Conservation (phyloP, 2,113 vertebrate species). For the Carassius auratus region DNA sequence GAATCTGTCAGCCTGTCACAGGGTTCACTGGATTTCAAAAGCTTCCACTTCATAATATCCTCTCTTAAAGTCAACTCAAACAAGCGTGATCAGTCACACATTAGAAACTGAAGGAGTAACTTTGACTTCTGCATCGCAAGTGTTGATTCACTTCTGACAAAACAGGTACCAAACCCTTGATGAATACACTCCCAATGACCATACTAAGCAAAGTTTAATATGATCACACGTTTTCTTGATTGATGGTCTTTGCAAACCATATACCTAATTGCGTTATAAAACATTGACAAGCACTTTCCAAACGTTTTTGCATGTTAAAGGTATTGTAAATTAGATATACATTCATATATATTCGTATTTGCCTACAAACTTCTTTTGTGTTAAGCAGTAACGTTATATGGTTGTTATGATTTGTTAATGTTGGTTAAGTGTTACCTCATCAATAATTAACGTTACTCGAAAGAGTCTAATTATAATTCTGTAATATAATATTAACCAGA, state of each 20-base stretch:
- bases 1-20: background rate
- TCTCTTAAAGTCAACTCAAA: background rate
- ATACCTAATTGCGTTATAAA: background rate
- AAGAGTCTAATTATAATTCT: background rate
- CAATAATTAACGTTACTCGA: background rate
- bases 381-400: background rate
- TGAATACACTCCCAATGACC: background rate
- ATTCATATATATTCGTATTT: background rate
- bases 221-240: background rate
- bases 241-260: background rate
- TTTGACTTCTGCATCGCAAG: background rate
- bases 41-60: background rate
- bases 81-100: background rate
- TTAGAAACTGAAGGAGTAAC: background rate
- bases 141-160: conserved; percentile 16
- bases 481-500: background rate
- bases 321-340: background rate
- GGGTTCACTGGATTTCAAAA: background rate
- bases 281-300: background rate
- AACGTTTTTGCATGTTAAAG: background rate
- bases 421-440: background rate
- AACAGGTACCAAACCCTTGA: background rate
- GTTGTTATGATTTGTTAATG: background rate
- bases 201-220: background rate
- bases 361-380: background rate